Base-by-base conservation (phyloP, 2,888 invertebrate species). In the Melanargia galathea region DNA sequence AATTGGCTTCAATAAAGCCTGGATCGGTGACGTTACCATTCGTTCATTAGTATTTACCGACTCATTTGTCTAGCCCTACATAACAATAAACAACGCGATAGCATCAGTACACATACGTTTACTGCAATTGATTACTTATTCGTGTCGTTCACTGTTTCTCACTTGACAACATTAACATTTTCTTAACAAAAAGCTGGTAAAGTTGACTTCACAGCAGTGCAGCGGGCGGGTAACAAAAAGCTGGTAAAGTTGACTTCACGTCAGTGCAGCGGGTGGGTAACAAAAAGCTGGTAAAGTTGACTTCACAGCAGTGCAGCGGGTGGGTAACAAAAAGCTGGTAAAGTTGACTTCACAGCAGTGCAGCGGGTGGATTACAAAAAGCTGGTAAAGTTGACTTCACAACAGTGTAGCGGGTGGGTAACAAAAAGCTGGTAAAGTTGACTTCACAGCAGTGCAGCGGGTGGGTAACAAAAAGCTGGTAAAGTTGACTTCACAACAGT, bases 71-170 rank as follows among this genome's bases (percentile, higher is more conserved):
- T 16, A 11, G 52, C 35, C 11, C 51, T 52, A 60, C 56, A 60
- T 57, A 55, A 49, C 55, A 55, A 63, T 61, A 60, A 64, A 61
- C 52, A 30, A 62, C 10, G 33, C 3, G 64, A 57, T 61, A 54
- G 35, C 61, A 61, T 64, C 61, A 52, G 24, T 52, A 35, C 35
- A 54, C 45, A 58, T 46, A 33, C 26, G n/a, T 57, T 45, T 52
- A 45, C 57, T 64, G 13, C 46, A 22, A 61, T 57, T 56, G 45
- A 61, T 61, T 61, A 33, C 56, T 57, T 48, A 58, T 38, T 58
- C 30, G 7, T 63, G 24, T 59, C 38, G 33, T 38, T 51, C 35
- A 33, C 13, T 52, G 35, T 52, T 35, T 52, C 52, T 35, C 52
- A 52, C 52, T 33, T 20, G 51, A 30, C 51, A 35, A 52, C 52